These are phyloP conservation scores for Peromyscus californicus DNA, from an alignment of 2,113 vertebrate species.

Conservation along the genomic window DNA sequence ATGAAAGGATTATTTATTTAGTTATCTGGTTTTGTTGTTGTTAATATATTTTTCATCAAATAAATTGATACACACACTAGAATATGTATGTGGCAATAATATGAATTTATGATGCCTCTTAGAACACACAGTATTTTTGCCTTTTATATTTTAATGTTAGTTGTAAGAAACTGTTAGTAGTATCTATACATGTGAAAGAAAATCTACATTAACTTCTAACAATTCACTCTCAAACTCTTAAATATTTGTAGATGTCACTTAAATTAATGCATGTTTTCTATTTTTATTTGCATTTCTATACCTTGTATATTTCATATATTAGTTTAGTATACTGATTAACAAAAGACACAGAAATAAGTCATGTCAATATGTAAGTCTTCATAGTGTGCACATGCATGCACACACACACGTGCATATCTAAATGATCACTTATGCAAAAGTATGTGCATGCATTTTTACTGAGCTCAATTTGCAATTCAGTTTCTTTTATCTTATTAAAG, in stretches of 20 bases:
- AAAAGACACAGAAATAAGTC: not conserved
- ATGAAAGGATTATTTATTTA: constrained; percentile 79
- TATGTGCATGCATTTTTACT: constrained; percentile 20
- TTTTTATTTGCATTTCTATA: not conserved
- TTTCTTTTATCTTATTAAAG: constrained; percentile 71
- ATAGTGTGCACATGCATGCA: not conserved
- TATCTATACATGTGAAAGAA: constrained; percentile 44
- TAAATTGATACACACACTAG: constrained; percentile 74
- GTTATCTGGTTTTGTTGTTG: constrained; percentile 71
- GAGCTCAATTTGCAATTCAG: constrained; percentile 61
- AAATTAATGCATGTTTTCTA: not conserved
- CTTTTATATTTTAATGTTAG: constrained; percentile 62
- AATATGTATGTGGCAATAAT: constrained; percentile 70
- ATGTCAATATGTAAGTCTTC: not conserved
- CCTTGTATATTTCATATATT: not conserved
- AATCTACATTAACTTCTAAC: constrained; percentile 28
- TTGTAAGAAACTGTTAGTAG: constrained; percentile 60
- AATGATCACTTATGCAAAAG: constrained; percentile 45
- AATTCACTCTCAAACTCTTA: not conserved
- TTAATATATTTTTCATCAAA: constrained; percentile 80
- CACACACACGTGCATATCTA: not conserved
- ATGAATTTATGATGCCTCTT: constrained; percentile 60
- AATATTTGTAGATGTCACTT: constrained; percentile 47
- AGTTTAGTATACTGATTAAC: not conserved
- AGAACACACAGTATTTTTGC: not conserved